Conservation (phyloP, 2,888 invertebrate genomes). For the Ectemnius cavifrons region DNA sequence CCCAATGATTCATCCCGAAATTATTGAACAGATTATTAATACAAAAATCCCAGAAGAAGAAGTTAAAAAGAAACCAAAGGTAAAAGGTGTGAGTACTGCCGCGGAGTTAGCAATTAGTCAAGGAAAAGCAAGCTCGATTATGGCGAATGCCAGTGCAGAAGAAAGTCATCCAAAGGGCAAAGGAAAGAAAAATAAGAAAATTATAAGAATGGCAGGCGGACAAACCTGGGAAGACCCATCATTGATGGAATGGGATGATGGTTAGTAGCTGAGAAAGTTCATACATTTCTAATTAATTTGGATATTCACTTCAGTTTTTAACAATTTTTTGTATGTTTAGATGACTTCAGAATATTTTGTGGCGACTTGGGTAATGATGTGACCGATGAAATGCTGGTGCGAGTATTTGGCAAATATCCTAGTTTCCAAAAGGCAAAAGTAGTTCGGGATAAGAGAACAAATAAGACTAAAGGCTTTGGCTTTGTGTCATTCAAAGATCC, state of each 20-base stretch:
- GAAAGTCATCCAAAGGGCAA: slow-evolving; percentile 77
- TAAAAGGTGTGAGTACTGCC: slow-evolving; percentile 83
- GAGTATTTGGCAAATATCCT: slow-evolving; percentile 96
- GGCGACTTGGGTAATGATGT: slow-evolving; percentile 99
- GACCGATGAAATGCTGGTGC: slow-evolving; percentile 96
- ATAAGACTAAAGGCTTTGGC: slow-evolving; percentile 99
- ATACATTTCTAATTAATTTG: neutral
- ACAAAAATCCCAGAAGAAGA: slow-evolving; percentile 75
- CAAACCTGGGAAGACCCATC: slow-evolving; percentile 98
- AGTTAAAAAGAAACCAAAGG: slow-evolving; percentile 81
- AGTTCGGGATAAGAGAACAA: slow-evolving; percentile 96
- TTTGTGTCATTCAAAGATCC: slow-evolving; percentile 99
- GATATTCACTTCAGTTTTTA: slow-evolving; percentile 7
- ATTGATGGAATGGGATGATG: slow-evolving; percentile 96
- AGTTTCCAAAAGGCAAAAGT: slow-evolving; percentile 97
- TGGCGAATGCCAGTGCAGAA: slow-evolving; percentile 76
- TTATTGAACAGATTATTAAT: slow-evolving; percentile 75
- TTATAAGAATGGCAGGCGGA: slow-evolving; percentile 95
- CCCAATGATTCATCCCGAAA: slow-evolving; percentile 74
- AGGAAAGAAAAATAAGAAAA: slow-evolving; percentile 84
- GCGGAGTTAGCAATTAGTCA: slow-evolving; percentile 84
- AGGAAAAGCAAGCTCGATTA: slow-evolving; percentile 78
- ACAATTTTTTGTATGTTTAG: slow-evolving; percentile 76
- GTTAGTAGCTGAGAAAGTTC: slow-evolving; percentile 70
- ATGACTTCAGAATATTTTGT: slow-evolving; percentile 98